Percentiles rank a stretch among this genome's conserved stretches.
These are phyloP conservation scores for Labeo rohita DNA, from an alignment of 2,113 vertebrate species.

Conservation along the genomic window DNA sequence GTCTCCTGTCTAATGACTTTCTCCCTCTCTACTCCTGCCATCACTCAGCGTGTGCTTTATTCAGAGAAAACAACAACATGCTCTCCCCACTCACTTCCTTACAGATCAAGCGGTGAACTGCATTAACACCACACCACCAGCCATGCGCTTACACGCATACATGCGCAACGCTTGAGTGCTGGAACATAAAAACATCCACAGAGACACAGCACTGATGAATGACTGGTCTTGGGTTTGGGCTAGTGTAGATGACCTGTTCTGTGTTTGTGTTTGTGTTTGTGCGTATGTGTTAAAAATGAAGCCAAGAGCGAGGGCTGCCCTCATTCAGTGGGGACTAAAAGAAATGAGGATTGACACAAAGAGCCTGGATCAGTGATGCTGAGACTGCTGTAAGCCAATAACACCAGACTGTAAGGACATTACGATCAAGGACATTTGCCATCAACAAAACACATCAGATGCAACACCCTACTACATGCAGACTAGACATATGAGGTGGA, in stretches of 20 bases:
- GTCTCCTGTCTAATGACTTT: constrained; percentile 24
- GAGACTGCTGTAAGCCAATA: not conserved
- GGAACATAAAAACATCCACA: not conserved
- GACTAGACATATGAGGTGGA: not conserved
- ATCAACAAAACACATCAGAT: not conserved
- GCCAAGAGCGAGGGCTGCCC: constrained; percentile 19
- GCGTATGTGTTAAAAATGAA: constrained; percentile 17
- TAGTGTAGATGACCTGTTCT: not conserved
- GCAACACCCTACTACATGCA: not conserved
- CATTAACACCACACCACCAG: constrained; percentile 51
- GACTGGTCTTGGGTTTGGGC: not conserved
- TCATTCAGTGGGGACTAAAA: constrained; percentile 15
- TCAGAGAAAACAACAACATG: constrained; percentile 61
- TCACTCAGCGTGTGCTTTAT: constrained; percentile 68
- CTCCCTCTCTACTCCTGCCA: not conserved
- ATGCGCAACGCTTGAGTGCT: not conserved
- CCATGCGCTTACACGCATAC: constrained; percentile 16
- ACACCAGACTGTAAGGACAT: constrained; percentile 4
- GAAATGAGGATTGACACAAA: constrained; percentile 40
- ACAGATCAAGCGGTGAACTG: constrained; percentile 46
- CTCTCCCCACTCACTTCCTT: constrained; percentile 49
- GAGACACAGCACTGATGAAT: constrained; percentile 1
- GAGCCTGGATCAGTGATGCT: constrained; percentile 13
- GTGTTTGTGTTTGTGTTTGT: not conserved
- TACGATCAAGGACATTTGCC: constrained; percentile 21